These are phyloP conservation scores for Melinopterus prodromus DNA, from an alignment of 2,888 invertebrate species.

Conservation along the genomic window DNA sequence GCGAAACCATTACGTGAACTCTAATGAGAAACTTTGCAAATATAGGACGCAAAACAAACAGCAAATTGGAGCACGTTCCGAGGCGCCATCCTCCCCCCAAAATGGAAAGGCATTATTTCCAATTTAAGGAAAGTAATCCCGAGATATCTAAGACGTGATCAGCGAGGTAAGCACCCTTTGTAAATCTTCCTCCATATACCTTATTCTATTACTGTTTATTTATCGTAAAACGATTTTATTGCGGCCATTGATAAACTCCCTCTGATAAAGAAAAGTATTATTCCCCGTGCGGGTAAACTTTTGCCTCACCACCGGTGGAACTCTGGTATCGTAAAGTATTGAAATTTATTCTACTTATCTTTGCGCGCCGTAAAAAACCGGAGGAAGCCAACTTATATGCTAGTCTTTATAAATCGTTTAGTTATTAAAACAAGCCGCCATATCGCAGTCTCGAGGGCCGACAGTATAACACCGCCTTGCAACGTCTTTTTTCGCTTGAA, in stretches of 20 bases:
- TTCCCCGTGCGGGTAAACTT: not conserved
- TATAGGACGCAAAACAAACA: not conserved
- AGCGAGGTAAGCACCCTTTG: not conserved
- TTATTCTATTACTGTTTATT: not conserved
- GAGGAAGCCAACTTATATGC: conserved; percentile 17
- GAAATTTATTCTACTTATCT: conserved; percentile 28
- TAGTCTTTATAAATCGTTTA: conserved; percentile 35
- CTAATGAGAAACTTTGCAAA: not conserved
- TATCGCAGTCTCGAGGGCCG: conserved; percentile 12
- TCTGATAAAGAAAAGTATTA: not conserved
- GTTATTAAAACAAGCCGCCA: conserved; percentile 39
- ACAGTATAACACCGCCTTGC: not conserved
- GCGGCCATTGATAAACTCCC: not conserved
- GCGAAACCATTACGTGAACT: not conserved
- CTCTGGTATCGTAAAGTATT: conserved; percentile 29
- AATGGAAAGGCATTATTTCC: not conserved
- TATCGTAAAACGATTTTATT: not conserved
- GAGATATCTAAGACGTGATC: not conserved
- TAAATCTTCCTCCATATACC: not conserved
- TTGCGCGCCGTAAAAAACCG: conserved; percentile 15
- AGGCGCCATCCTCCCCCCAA: not conserved
- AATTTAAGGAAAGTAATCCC: conserved; percentile 4
- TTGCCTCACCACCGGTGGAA: not conserved
- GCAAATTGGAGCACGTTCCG: not conserved
- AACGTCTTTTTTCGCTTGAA: not conserved